phyloP scores from a whole-genome alignment of 2,113 vertebrate genomes.

The Promerops cafer region DNA sequence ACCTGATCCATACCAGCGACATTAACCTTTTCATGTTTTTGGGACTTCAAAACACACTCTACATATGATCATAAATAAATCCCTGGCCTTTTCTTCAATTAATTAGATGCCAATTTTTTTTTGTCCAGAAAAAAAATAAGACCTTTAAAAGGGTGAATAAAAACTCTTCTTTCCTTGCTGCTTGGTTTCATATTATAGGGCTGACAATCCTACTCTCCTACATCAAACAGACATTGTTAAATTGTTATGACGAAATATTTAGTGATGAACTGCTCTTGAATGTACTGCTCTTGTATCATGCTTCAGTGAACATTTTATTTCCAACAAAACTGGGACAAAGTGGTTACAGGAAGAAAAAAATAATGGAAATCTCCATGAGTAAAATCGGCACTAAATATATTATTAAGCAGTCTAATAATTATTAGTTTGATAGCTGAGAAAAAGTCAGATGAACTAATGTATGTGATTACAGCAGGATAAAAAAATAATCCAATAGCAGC shows the following conservation, averaged over 20 bases:
- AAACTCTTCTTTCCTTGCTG: neutral
- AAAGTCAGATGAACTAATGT: constrained; percentile 19
- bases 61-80: neutral
- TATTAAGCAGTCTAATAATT: constrained; percentile 61
- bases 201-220: neutral
- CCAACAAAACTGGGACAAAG: constrained; percentile 27
- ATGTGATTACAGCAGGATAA: neutral
- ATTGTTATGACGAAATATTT: neutral
- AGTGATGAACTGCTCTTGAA: neutral
- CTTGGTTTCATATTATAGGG: neutral
- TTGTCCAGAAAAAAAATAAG: neutral
- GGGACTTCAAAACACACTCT: neutral
- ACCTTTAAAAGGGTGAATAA: neutral
- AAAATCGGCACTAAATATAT: constrained; percentile 35
- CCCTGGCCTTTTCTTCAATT: neutral
- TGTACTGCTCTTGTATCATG: neutral
- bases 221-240: neutral
- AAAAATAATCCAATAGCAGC: constrained; percentile 21
- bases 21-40: neutral
- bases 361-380: constrained; percentile 25
- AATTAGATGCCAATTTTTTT: neutral
- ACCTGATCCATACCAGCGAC: neutral
- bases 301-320: constrained; percentile 11
- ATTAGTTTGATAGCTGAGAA: constrained; percentile 42
- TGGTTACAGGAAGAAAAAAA: constrained; percentile 3